Percentiles rank a stretch among this genome's conserved stretches.
phyloP scores from a whole-genome alignment of 2,888 invertebrate species.

The Cacoxenus indagator region DNA sequence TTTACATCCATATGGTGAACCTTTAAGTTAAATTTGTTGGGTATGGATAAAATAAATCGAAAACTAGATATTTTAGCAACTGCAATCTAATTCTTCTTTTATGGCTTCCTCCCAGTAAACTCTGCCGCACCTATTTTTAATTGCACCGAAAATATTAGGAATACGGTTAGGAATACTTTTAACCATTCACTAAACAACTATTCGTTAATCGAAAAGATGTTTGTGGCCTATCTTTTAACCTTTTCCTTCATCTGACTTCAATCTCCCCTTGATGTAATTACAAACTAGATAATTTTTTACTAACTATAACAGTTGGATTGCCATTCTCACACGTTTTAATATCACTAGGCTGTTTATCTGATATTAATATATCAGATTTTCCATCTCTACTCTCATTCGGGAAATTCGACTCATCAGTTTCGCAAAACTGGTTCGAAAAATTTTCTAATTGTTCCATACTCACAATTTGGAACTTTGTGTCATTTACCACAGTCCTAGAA shows the following conservation, averaged over 20 bases:
- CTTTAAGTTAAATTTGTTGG: too few species aligned
- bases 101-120: too few species aligned
- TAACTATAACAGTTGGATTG: conserved; percentile 22
- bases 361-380: not conserved
- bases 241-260: conserved; percentile 29
- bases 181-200: conserved; percentile 30
- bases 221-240: conserved; percentile 25
- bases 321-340: conserved; percentile 19
- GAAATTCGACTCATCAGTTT: conserved; percentile 22
- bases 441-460: too few species aligned
- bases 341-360: too few species aligned
- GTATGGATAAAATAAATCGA: too few species aligned
- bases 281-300: conserved; percentile 14
- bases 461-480: too few species aligned
- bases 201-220: conserved; percentile 27
- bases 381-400: not conserved
- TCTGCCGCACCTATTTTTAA: too few species aligned
- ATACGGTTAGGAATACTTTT: conserved; percentile 23
- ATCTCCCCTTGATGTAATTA: conserved; percentile 11
- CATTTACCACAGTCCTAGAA: too few species aligned
- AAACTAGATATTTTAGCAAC: too few species aligned
- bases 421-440: conserved; percentile 6
- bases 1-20: too few species aligned
- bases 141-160: too few species aligned
- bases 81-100: too few species aligned